Percentiles rank a stretch among this genome's conserved stretches.
phyloP scores from a whole-genome alignment of 2,888 invertebrate species.

The Chalcosyrphus nemorum region DNA sequence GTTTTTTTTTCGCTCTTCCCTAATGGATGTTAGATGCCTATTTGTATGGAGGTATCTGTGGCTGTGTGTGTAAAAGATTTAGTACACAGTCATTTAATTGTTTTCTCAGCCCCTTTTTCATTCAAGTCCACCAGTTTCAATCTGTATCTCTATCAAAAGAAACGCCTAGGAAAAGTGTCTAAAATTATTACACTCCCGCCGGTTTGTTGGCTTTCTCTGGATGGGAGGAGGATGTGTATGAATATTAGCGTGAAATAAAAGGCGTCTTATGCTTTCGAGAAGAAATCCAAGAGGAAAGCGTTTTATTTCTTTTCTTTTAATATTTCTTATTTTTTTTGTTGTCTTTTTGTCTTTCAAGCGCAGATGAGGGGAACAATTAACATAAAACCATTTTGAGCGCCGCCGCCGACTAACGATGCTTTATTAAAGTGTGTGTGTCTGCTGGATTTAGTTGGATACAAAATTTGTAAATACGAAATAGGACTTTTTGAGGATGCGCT shows the following conservation, averaged over 20 bases:
- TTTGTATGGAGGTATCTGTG: conserved; percentile 26
- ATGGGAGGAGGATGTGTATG: conserved; percentile 35
- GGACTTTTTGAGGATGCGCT: not conserved
- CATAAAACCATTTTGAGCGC: conserved; percentile 58
- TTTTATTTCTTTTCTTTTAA: conserved; percentile 48
- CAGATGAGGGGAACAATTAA: conserved; percentile 53
- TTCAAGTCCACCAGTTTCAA: conserved; percentile 29
- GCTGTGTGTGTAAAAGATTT: conserved; percentile 51
- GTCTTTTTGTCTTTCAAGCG: conserved; percentile 8
- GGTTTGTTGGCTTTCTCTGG: conserved; percentile 28
- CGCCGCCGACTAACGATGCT: conserved; percentile 6
- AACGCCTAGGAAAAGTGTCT: conserved; percentile 65
- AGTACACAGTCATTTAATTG: conserved; percentile 67
- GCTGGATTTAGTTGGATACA: conserved; percentile 1
- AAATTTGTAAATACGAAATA: conserved; percentile 21
- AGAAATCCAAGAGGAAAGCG: conserved; percentile 46
- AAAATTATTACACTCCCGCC: conserved; percentile 61
- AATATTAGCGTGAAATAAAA: conserved; percentile 57
- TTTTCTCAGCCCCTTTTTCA: conserved; percentile 37
- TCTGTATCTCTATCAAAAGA: conserved; percentile 47
- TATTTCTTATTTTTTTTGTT: conserved; percentile 40
- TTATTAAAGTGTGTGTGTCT: conserved; percentile 4
- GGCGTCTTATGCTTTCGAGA: conserved; percentile 37
- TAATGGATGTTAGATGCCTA: conserved; percentile 55
- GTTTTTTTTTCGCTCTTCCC: conserved; percentile 12